These are phyloP conservation scores for Ctenicera cuprea DNA, from an alignment of 2,888 invertebrate genomes.

Conservation along the genomic window DNA sequence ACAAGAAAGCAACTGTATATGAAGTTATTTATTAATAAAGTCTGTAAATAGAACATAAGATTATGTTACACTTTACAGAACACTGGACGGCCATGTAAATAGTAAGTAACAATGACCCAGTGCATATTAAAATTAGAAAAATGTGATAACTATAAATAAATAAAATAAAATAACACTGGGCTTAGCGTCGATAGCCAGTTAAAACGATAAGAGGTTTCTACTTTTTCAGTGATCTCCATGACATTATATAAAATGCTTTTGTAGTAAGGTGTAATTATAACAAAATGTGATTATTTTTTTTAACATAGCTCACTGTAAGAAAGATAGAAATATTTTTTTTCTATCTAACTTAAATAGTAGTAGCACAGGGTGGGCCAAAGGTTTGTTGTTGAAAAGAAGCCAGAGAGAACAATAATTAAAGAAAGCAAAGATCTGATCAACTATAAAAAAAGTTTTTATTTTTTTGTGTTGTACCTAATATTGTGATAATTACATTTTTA, in stretches of 20 bases:
- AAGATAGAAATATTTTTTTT: slow-evolving; percentile 22
- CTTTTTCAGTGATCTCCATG: slow-evolving; percentile 69
- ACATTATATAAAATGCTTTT: slow-evolving; percentile 58
- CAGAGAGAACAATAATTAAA: background rate
- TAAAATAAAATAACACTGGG: slow-evolving; percentile 30
- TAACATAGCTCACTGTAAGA: slow-evolving; percentile 42
- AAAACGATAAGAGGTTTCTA: slow-evolving; percentile 46
- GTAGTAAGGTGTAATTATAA: slow-evolving; percentile 43
- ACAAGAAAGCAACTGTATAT: slow-evolving; percentile 97
- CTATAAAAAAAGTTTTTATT: background rate
- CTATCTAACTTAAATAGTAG: background rate
- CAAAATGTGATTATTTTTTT: slow-evolving; percentile 47
- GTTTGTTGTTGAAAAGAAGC: background rate
- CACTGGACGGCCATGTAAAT: slow-evolving; percentile 41
- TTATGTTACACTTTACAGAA: slow-evolving; percentile 10
- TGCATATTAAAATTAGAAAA: slow-evolving; percentile 46
- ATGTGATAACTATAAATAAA: slow-evolving; percentile 49
- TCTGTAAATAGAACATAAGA: slow-evolving; percentile 25
- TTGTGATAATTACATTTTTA: slow-evolving; percentile 34
- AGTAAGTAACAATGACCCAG: slow-evolving; percentile 37
- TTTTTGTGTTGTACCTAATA: background rate
- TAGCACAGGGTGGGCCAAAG: slow-evolving; percentile 10
- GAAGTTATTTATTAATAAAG: slow-evolving; percentile 89
- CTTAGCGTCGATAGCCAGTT: slow-evolving; percentile 32
- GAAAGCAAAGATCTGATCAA: no score